Percentiles rank a stretch among this genome's conserved stretches.
Evolutionary conservation across 2,113 vertebrate species (phyloP).

Genomic region (Delphinapterus leucas): DNA sequence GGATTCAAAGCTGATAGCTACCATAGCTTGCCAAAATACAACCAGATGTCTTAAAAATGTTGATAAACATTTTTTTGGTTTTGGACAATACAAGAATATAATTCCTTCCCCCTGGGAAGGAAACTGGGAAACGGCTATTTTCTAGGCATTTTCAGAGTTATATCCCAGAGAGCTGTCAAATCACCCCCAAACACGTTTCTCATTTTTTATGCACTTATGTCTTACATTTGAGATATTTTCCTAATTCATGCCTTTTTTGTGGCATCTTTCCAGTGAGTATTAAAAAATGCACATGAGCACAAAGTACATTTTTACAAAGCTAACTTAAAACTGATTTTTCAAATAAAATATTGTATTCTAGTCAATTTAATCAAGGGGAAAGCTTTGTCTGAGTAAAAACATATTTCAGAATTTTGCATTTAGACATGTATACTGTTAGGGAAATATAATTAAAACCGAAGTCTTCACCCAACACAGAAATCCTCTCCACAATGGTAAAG

Average conservation of each 20-base stretch:
- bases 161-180: not conserved
- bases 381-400: slow-evolving; percentile 33
- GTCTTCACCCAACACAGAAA: not conserved
- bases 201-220: not conserved
- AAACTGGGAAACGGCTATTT: not conserved
- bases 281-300: not conserved
- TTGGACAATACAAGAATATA: not conserved
- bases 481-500: not conserved
- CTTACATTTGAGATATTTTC: slow-evolving; percentile 30
- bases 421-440: not conserved
- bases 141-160: slow-evolving; percentile 12
- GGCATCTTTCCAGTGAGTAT: not conserved
- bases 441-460: slow-evolving; percentile 10
- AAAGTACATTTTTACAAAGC: not conserved
- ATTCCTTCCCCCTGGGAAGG: not conserved
- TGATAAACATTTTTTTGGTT: slow-evolving; percentile 25
- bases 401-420: slow-evolving; percentile 42
- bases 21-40: slow-evolving; percentile 15
- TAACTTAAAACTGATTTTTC: slow-evolving; percentile 44
- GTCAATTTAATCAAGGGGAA: slow-evolving; percentile 23
- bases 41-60: slow-evolving; percentile 55
- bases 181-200: not conserved
- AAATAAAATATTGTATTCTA: slow-evolving; percentile 37
- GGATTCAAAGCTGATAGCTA: slow-evolving; percentile 30
- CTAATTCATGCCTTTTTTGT: not conserved